phyloP scores from a whole-genome alignment of 2,113 vertebrate genomes.

The Limanda limanda region DNA sequence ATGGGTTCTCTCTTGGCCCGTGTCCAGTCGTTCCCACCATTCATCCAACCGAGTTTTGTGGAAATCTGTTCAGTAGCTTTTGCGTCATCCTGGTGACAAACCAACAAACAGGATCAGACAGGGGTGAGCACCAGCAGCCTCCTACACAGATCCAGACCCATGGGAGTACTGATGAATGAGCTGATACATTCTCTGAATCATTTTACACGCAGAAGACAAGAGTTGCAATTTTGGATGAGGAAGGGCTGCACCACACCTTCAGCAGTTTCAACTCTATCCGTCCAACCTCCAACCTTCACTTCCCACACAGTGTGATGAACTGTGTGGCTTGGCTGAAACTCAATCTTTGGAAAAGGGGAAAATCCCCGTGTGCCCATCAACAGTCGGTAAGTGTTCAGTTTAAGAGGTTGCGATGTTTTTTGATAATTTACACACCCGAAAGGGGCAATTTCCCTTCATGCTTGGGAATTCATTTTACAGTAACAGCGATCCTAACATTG shows the following conservation, averaged over 20 bases:
- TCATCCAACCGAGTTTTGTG: no score
- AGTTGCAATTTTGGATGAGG: constrained; percentile 5
- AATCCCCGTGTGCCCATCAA: constrained; percentile 19
- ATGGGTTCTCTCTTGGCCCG: no score
- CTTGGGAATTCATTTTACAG: constrained; percentile 16
- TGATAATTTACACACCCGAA: neutral
- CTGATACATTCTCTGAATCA: neutral
- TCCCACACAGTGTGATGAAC: constrained; percentile 25
- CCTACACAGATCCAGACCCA: neutral
- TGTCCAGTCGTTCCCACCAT: no score
- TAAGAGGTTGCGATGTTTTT: constrained; percentile 24
- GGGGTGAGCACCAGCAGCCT: neutral
- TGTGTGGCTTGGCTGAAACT: constrained; percentile 43
- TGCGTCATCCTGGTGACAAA: neutral
- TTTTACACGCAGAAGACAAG: constrained; percentile 25
- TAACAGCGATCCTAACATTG: constrained; percentile 22
- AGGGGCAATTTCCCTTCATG: constrained; percentile 20
- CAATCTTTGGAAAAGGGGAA: constrained; percentile 15
- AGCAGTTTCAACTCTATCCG: constrained; percentile 1
- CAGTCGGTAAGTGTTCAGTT: constrained; percentile 30
- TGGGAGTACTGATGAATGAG: neutral
- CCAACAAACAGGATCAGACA: neutral
- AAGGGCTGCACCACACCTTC: constrained; percentile 47
- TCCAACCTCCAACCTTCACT: constrained; percentile 28
- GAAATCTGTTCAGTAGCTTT: no score